Percentiles rank a stretch among this genome's conserved stretches.
Evolutionary conservation across 92 coral and sea anemone genomes (phyloP).

Genomic region (Palythoa caribaeorum): DNA sequence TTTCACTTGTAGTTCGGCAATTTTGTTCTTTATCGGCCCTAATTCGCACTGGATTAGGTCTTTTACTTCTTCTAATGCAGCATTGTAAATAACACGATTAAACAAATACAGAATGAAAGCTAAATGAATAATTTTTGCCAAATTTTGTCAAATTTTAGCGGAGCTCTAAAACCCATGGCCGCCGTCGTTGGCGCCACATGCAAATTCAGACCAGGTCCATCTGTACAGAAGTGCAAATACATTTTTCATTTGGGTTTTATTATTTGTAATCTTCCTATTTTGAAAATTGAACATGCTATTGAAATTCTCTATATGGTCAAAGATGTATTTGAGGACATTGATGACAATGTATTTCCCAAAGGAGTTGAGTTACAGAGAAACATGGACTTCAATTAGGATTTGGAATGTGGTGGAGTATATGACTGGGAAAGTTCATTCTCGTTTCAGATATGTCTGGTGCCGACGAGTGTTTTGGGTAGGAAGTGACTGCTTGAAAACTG

Average conservation of each 20-base stretch:
- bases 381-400: not conserved
- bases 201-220: too few relatives aligned
- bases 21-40: too few relatives aligned
- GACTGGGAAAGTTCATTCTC: not conserved
- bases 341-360: not conserved
- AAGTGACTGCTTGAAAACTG: not conserved
- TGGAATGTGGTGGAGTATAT: conserved; percentile 15
- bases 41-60: too few relatives aligned
- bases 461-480: not conserved
- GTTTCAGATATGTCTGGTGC: conserved; percentile 12
- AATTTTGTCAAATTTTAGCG: too few relatives aligned
- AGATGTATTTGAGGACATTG: conserved; percentile 61
- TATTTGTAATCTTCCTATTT: conserved; percentile 53
- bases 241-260: conserved; percentile 53
- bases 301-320: conserved; percentile 57
- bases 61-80: too few relatives aligned
- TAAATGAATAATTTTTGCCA: too few relatives aligned
- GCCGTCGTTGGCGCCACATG: too few relatives aligned
- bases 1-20: too few relatives aligned
- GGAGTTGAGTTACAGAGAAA: not conserved
- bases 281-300: conserved; percentile 55
- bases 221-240: conserved; percentile 36
- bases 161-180: too few relatives aligned
- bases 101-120: too few relatives aligned
- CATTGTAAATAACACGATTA: too few relatives aligned